Percentiles rank a stretch among this genome's conserved stretches.
These are phyloP conservation scores for Cephalophus harveyi DNA, from an alignment of 2,113 vertebrate species.

Conservation along the genomic window DNA sequence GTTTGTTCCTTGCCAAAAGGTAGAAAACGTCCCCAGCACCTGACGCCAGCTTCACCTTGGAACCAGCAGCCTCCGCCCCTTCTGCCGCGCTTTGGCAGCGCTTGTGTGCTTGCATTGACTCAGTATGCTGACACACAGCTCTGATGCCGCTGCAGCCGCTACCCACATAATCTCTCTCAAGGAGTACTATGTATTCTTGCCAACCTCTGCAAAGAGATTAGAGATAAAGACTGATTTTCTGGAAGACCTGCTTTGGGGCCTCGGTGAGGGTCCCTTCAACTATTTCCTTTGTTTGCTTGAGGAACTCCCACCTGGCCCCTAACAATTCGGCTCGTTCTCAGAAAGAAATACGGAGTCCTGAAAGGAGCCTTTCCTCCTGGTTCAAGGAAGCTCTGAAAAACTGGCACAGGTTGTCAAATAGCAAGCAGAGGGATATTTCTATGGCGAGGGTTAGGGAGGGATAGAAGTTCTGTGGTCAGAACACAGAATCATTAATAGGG, in stretches of 20 bases:
- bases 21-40: neutral
- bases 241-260: neutral
- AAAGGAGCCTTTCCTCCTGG: neutral
- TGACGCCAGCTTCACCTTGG: neutral
- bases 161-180: neutral
- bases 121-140: neutral
- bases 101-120: neutral
- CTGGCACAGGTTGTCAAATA: neutral
- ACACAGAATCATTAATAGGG: neutral
- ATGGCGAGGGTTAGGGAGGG: neutral
- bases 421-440: neutral
- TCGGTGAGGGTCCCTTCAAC: neutral
- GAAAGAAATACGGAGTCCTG: neutral
- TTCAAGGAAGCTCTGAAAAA: neutral
- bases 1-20: neutral
- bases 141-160: neutral
- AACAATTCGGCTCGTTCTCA: neutral
- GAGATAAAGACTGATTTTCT: neutral
- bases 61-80: neutral
- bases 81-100: neutral
- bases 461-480: neutral
- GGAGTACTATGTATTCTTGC: neutral
- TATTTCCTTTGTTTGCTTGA: conserved; percentile 13
- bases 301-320: conserved; percentile 1
- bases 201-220: neutral